These are phyloP conservation scores for Gymnogyps californianus DNA, from an alignment of 2,113 vertebrate genomes.

Conservation along the genomic window DNA sequence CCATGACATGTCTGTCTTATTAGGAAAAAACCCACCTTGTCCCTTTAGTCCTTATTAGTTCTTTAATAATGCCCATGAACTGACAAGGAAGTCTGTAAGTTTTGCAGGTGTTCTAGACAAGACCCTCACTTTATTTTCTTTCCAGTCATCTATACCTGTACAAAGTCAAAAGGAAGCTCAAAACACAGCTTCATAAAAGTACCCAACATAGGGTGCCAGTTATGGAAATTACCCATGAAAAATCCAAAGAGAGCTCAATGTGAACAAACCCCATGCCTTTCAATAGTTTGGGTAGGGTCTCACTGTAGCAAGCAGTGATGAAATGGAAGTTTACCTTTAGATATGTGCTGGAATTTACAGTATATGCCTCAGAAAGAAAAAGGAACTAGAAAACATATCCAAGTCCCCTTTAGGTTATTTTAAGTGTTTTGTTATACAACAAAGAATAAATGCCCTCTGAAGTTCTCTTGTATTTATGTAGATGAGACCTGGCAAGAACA, in stretches of 20 bases:
- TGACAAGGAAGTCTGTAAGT: not conserved
- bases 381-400: not conserved
- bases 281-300: not conserved
- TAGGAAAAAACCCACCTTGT: fast-evolving
- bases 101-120: not conserved
- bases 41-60: not conserved
- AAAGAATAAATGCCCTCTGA: fast-evolving
- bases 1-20: not conserved
- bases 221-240: fast-evolving
- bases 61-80: not conserved
- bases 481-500: not conserved
- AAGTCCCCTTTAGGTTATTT: not conserved
- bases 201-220: not conserved
- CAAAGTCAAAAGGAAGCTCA: not conserved
- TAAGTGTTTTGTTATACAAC: not conserved
- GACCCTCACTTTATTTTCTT: not conserved
- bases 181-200: not conserved
- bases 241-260: fast-evolving
- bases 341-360: not conserved
- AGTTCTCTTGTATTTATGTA: too few relatives aligned
- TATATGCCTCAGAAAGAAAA: not conserved
- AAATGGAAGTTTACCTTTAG: not conserved
- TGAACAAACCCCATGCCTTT: not conserved
- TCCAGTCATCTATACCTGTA: not conserved
- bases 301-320: not conserved